Conservation (phyloP, 2,797 vertebrate genomes). For the Silurus lanzhouensis region DNA sequence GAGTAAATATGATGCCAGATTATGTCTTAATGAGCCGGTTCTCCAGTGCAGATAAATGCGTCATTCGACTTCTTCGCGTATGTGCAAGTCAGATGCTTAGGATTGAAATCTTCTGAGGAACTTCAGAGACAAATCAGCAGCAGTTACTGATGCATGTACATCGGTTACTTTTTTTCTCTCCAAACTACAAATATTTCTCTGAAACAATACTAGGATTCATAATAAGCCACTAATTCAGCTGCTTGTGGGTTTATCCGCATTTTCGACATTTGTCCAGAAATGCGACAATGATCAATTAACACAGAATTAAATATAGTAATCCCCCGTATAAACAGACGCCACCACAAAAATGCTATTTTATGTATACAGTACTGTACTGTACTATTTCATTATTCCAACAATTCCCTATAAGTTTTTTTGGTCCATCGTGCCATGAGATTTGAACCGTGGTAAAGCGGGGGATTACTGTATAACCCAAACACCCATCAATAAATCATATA, state of each 20-base stretch:
- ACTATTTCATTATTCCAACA: too few species aligned
- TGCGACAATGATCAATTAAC: background rate
- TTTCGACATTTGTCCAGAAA: background rate
- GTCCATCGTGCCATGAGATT: too few species aligned
- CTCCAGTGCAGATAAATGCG: background rate
- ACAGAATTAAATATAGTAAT: background rate
- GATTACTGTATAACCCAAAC: background rate
- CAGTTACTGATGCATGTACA: too few species aligned
- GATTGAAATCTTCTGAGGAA: too few species aligned
- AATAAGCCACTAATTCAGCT: background rate
- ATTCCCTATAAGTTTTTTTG: too few species aligned
- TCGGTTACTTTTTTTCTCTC: background rate
- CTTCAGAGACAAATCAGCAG: too few species aligned
- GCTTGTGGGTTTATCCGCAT: background rate
- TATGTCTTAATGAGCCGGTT: background rate
- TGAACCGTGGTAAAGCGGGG: too few species aligned
- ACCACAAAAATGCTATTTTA: too few species aligned
- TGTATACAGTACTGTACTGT: too few species aligned
- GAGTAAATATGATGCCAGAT: background rate
- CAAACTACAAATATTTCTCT: background rate
- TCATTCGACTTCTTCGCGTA: background rate
- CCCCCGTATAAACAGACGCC: too few species aligned
- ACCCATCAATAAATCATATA: background rate
- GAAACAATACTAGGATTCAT: background rate
- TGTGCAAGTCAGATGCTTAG: background rate